Evolutionary conservation across 2,113 vertebrate species (phyloP).

Genomic region (Centrocercus urophasianus): DNA sequence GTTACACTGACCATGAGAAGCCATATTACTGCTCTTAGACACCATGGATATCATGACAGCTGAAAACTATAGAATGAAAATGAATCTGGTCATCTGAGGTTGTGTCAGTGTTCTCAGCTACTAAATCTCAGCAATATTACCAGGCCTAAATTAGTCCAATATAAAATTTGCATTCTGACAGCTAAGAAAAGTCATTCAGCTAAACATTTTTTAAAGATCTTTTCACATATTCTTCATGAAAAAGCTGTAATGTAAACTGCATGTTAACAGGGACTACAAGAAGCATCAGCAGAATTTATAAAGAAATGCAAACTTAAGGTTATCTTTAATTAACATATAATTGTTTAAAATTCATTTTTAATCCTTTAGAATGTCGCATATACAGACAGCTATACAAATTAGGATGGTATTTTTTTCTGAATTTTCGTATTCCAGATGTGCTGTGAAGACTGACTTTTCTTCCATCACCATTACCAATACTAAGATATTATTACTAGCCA

Average conservation of each 20-base stretch:
- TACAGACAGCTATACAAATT: background rate
- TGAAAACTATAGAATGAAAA: background rate
- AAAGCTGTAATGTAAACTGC: background rate
- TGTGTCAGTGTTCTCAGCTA: background rate
- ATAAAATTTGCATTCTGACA: background rate
- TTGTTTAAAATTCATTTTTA: background rate
- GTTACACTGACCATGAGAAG: background rate
- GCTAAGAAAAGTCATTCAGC: background rate
- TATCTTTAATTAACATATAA: background rate
- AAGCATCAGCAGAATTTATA: background rate
- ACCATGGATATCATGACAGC: background rate
- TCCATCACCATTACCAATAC: background rate
- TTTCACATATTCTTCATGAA: background rate
- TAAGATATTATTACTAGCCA: background rate
- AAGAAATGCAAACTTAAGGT: background rate
- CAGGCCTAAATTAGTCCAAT: background rate
- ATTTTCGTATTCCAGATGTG: background rate
- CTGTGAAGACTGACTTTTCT: background rate
- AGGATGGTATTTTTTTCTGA: background rate
- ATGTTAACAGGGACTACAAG: background rate
- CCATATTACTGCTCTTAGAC: background rate
- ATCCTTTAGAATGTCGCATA: background rate
- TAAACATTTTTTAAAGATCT: background rate
- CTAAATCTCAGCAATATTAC: background rate
- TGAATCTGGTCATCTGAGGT: background rate